Evolutionary conservation across 2,797 vertebrate species (phyloP).

Genomic region (Pseudotriccus pelzelni): DNA sequence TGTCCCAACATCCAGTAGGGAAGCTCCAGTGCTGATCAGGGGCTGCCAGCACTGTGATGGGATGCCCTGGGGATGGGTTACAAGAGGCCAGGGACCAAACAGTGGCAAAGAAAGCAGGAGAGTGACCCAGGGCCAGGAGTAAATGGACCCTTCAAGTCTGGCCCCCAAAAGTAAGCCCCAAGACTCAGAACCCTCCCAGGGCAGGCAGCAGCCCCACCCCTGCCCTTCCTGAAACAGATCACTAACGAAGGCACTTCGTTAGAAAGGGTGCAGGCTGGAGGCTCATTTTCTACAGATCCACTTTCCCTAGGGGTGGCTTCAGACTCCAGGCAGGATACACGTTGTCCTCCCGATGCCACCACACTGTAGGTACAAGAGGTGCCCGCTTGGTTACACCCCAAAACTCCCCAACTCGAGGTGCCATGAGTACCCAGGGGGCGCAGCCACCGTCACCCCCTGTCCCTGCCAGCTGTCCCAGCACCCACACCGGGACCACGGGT

Average conservation of each 20-base stretch:
- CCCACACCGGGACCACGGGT: not conserved
- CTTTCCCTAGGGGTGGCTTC: not conserved
- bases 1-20: not conserved
- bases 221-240: not conserved
- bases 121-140: not conserved
- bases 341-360: not conserved
- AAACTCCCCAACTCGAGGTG: not conserved
- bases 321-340: not conserved
- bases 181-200: fast-evolving
- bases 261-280: fast-evolving
- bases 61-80: fast-evolving
- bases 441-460: not conserved
- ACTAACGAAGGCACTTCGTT: fast-evolving
- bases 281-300: fast-evolving
- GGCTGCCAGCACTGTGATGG: not conserved
- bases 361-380: fast-evolving
- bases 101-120: not conserved
- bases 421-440: not conserved
- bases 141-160: fast-evolving
- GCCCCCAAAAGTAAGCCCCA: not conserved
- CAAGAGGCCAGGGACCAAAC: fast-evolving
- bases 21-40: fast-evolving
- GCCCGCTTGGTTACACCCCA: not conserved
- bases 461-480: not conserved
- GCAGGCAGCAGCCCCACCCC: not conserved